Base-by-base conservation (phyloP, 2,113 vertebrate genomes). In the Istiophorus platypterus region DNA sequence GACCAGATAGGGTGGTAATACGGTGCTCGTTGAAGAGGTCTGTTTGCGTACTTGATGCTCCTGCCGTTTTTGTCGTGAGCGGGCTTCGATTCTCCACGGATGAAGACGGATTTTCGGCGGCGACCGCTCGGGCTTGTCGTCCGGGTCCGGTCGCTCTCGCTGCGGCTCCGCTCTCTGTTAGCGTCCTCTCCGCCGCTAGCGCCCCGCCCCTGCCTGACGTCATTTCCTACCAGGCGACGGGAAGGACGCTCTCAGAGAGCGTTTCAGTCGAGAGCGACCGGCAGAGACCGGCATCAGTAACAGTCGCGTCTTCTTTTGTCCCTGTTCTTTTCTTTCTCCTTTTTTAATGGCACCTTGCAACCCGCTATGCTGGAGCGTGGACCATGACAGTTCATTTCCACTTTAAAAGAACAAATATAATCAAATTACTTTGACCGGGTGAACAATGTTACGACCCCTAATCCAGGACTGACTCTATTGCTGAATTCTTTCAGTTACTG, bases 71-170 rank as follows among this genome's bases (percentile, higher is more conserved):
- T 27, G 20, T 61, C 0, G 4, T 0, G 79, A 22, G 31, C 34
- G 4, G 39, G 7, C 1, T 34, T 66, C 18, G 62, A 83, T 73
- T 79, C 9, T 71, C 54, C 83, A 64, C 90, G 96, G 97, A 99
- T 99, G 96, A 96, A 96, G 84, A 72, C 92, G 96, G 97, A 98
- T 98, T 95, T 91, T 54, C 49, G 47, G 4, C 27, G 22, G 57
- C 8, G 31, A 7, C 0, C 3, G 7, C 51, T 45, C 1, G 1
- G 4, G 9, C 5, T 14, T 49, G n/a, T 1, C 0, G 8, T 22
- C 17, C 1, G 1, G 0, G 0, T 27, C 12, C 6, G 45, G 15
- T 37, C 9, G 65, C 42, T 81, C 9, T 34, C 0, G 18, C 63
- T 42, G 41, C 56, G 37, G 27, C 7, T 73, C 65, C 31, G 34